Base-by-base conservation (phyloP, 2,888 invertebrate species). In the Schrankia costaestrigalis region DNA sequence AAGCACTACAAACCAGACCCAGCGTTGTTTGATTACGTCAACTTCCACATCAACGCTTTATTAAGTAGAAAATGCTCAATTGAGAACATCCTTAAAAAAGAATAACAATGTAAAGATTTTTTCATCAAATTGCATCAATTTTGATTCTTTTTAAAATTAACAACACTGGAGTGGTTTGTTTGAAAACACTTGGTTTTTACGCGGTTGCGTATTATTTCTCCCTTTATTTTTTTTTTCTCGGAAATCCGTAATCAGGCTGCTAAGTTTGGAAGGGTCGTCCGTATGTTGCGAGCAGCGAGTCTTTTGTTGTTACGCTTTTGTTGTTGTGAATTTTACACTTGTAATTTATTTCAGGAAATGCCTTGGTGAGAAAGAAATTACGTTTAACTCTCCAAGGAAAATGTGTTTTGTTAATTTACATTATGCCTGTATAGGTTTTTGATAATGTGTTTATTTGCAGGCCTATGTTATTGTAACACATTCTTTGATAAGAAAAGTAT, bases 251-350 rank as follows among this genome's bases (percentile, higher is more conserved):
- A 87, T 86, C 86, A 84, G 80, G 78, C 83, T 78, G 78, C 76
- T 82, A 86, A 86, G 87, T 87, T 87, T 81, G 82, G 85, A 81
- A 83, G 82, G 86, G 84, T 82, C 84, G 73, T 70, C 84, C 87
- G 86, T 87, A 86, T 83, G 86, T 85, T 83, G 74, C 71, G 80
- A 76, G 81, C 85, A 81, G 78, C 83, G 78, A 79, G 83, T 80
- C 86, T 87, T 86, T 87, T 87, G 84, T 86, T 86, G 82, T 78
- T 80, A 70, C 72, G 73, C 84, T 85, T 83, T 86, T 86, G 84
- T 87, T 87, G 84, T 83, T 86, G 80, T 81, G 83, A 85, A 86
- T 87, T 87, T 86, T 86, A 86, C 87, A 87, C 86, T 86, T 84
- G 86, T 87, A 85, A 87, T 87, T 87, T 86, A 86, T 87, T 86